A percentile compares a stretch with the other conserved stretches of the same genome.
Conservation (phyloP, 2,113 vertebrate genomes). For the Dermatemys mawii region DNA sequence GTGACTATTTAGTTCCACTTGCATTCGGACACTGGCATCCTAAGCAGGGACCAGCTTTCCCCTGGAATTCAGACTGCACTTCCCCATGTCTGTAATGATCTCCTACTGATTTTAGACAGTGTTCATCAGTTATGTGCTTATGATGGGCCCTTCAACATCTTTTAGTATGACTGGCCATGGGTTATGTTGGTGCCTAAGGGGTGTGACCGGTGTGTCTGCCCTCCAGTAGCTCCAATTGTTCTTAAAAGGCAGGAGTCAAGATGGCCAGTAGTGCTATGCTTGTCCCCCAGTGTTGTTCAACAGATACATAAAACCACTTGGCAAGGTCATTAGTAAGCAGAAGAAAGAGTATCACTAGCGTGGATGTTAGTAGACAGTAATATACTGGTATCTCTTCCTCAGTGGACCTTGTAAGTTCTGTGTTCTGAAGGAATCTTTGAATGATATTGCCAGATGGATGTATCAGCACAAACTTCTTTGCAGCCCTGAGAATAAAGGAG, state of each 20-base stretch:
- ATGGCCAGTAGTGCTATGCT: not conserved
- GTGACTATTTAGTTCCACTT: rapidly evolving
- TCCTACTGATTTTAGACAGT: not conserved
- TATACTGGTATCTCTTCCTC: not conserved
- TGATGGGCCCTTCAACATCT: not conserved
- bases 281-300: not conserved
- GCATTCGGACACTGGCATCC: not conserved
- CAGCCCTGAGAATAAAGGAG: not conserved
- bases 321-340: not conserved
- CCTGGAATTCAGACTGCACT: not conserved
- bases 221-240: not conserved
- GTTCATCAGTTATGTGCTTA: not conserved
- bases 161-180: not conserved
- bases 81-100: not conserved
- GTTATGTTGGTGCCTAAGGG: not conserved
- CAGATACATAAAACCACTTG: not conserved
- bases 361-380: not conserved
- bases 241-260: not conserved
- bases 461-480: not conserved
- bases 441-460: not conserved
- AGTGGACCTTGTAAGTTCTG: not conserved
- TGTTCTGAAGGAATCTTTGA: not conserved
- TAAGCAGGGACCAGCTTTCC: not conserved
- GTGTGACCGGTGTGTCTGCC: not conserved
- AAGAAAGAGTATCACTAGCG: not conserved